phyloP scores from a whole-genome alignment of 2,113 vertebrate species.

The Oreochromis spilurus region DNA sequence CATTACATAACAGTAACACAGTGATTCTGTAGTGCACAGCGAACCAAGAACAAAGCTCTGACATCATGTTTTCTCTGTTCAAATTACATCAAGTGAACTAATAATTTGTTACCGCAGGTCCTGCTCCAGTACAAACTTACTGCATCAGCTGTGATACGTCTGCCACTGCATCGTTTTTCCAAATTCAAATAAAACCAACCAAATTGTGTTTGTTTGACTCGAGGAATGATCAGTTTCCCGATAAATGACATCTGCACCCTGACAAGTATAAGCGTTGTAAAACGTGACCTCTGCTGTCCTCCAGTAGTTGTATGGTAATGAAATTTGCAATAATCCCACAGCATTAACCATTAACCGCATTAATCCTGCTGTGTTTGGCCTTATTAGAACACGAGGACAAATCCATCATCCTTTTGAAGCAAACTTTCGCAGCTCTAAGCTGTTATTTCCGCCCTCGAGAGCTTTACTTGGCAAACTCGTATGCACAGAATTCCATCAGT shows the following conservation, averaged over 20 bases:
- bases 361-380: constrained; percentile 24
- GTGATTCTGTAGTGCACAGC: background rate
- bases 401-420: constrained; percentile 20
- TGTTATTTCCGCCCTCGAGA: constrained; percentile 7
- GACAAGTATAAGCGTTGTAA: background rate
- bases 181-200: background rate
- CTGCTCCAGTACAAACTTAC: background rate
- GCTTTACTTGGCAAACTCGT: background rate
- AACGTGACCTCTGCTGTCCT: background rate
- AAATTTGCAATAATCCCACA: constrained; percentile 15
- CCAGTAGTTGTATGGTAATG: background rate
- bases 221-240: background rate
- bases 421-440: constrained; percentile 10
- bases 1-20: background rate
- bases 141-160: background rate
- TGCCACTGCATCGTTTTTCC: background rate
- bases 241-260: background rate
- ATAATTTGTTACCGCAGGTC: background rate
- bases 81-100: background rate
- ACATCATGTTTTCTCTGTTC: background rate
- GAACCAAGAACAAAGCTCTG: background rate
- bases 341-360: constrained; percentile 20
- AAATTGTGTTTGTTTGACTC: background rate
- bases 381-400: constrained; percentile 4
- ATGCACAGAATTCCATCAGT: background rate